Base-by-base conservation (phyloP, 92 coral and sea anemone species). In the Anthopleura xanthogrammica region DNA sequence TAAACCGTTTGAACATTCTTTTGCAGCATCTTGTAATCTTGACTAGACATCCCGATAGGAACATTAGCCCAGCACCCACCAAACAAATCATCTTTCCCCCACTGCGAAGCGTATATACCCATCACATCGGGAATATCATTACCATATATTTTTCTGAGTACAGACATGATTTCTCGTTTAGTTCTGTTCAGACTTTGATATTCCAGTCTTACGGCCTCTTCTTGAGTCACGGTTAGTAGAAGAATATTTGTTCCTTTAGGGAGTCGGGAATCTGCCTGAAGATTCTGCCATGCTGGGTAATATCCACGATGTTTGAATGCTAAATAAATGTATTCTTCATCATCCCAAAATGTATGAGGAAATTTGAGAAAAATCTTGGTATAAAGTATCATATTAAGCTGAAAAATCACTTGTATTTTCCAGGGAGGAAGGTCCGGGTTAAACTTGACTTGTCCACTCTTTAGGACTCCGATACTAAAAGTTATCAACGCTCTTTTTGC, bases 161-260 rank as follows among this genome's bases (percentile, higher is more conserved):
- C 94, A 24, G 76, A 75, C 98, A 94, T 94, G 40, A 94, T 90
- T 85, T 94, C 98, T 11, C 64, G 41, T 60, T 86, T 75, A 40
- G 98, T 94, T 46, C 72, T 76, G 39, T 81, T 73, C 10, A 86
- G 60, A 46, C 85, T 75, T 70, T 94, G 98, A 41, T 86, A 92
- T 70, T 90, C 91, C 7, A 94, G 86, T 52, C 98, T 82, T 14
- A 68, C 58, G 7, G 98, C 90, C 72, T 94, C 98, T 54, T 92
- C 94, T n/a, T 92, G 94, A 2, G 98, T 94, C 9, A 94, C 95
- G 4, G 98, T 94, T 2, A 92, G 78, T 0, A 94, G 64, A 5
- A 94, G 95, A n/a, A 94, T 94, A 70, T 94, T 94, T 4, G 93
- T 81, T n/a, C 95, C 98, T 52, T 83, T 89, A 2, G 93, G 95